A percentile compares a stretch with the other conserved stretches of the same genome.
Evolutionary conservation across 2,797 vertebrate genomes (phyloP).

Genomic region (Phalanger gymnotis): DNA sequence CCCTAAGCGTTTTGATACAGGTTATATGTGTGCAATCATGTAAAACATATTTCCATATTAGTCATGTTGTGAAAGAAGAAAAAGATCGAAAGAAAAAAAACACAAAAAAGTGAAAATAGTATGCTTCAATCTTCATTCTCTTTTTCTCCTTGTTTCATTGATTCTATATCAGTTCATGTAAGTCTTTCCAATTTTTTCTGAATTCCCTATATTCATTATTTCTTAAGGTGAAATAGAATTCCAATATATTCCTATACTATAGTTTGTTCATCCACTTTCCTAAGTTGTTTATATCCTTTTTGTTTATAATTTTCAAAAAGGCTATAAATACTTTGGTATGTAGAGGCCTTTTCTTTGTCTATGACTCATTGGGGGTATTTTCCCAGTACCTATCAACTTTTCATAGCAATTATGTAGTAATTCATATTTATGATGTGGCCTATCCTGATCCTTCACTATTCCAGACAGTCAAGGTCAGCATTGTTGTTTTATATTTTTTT

Average conservation of each 20-base stretch:
- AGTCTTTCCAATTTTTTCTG: too few relatives aligned
- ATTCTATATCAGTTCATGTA: too few relatives aligned
- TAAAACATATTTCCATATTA: too few relatives aligned
- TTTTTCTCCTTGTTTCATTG: too few relatives aligned
- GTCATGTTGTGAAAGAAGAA: too few relatives aligned
- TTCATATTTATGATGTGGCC: neutral
- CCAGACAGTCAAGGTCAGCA: neutral
- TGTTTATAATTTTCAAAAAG: neutral
- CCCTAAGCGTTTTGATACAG: too few relatives aligned
- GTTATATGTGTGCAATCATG: too few relatives aligned
- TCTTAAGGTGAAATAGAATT: neutral
- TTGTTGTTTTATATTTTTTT: constrained; percentile 1
- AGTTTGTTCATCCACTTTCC: neutral
- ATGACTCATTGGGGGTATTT: neutral
- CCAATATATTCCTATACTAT: neutral
- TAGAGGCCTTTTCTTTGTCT: neutral
- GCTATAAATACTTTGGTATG: neutral
- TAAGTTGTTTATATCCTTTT: neutral
- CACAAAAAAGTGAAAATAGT: too few relatives aligned
- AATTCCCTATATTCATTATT: too few relatives aligned
- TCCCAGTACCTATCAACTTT: neutral
- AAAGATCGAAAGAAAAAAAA: too few relatives aligned
- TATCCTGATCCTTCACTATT: constrained; percentile 4
- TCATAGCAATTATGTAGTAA: neutral
- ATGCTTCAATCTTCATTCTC: too few relatives aligned